phyloP scores from a whole-genome alignment of 2,888 invertebrate genomes.

The Andricus curvator region DNA sequence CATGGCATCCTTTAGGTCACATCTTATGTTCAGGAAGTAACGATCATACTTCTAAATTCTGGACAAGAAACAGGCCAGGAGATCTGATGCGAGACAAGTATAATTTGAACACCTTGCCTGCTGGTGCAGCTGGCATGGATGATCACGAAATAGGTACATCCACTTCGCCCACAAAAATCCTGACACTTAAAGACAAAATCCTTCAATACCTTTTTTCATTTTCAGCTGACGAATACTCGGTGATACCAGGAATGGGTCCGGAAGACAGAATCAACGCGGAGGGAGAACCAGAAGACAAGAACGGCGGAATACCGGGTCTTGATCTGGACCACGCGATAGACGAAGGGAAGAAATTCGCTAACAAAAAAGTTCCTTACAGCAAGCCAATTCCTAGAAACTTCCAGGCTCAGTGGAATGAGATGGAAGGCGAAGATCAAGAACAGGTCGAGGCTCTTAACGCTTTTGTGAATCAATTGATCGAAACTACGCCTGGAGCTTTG shows the following conservation, averaged over 20 bases:
- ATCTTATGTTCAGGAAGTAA: constrained; percentile 99
- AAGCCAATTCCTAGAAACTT: constrained; percentile 98
- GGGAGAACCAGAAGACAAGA: constrained; percentile 72
- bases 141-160: constrained; percentile 84
- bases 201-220: constrained; percentile 41
- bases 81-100: constrained; percentile 99
- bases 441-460: constrained; percentile 81
- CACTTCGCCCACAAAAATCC: not conserved
- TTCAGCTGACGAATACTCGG: constrained; percentile 86
- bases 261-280: constrained; percentile 91
- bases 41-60: constrained; percentile 99
- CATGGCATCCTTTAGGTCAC: constrained; percentile 99
- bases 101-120: constrained; percentile 94
- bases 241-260: constrained; percentile 98
- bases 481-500: constrained; percentile 89
- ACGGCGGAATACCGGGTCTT: constrained; percentile 88
- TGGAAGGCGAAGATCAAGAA: constrained; percentile 79
- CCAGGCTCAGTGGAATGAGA: constrained; percentile 97
- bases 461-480: constrained; percentile 86
- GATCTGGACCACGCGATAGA: constrained; percentile 89
- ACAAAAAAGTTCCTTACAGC: constrained; percentile 94
- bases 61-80: constrained; percentile 99
- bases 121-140: constrained; percentile 86
- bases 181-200: not conserved
- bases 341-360: constrained; percentile 83